Conservation (phyloP, 2,888 invertebrate species). For the Shargacucullia verbasci region DNA sequence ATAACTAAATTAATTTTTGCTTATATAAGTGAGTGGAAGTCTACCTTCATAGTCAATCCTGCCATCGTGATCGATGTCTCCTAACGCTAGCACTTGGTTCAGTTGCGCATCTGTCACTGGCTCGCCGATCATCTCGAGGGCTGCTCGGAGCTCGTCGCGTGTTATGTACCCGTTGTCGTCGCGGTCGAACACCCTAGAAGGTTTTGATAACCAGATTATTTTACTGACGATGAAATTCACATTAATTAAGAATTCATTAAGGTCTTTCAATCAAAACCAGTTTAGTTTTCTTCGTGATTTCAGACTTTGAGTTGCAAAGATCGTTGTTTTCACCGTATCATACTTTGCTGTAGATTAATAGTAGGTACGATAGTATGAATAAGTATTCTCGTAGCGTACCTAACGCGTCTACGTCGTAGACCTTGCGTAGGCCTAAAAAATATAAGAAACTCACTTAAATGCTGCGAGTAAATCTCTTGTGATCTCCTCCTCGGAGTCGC, state of each 20-base stretch:
- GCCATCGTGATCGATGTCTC: conserved; percentile 94
- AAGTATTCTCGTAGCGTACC: no score
- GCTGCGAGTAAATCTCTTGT: conserved; percentile 95
- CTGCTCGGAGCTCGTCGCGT: conserved; percentile 92
- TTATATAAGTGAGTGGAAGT: background rate
- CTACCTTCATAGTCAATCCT: conserved; percentile 96
- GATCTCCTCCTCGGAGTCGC: conserved; percentile 90
- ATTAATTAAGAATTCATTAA: no score
- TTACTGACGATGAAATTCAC: background rate
- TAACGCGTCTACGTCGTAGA: no score
- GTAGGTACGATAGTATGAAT: no score
- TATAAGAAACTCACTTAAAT: conserved; percentile 89
- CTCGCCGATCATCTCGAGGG: conserved; percentile 95
- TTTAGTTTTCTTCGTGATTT: no score
- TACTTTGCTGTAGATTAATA: no score
- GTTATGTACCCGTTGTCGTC: conserved; percentile 97
- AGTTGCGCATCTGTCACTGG: conserved; percentile 93
- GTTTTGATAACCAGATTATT: background rate
- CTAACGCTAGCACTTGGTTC: conserved; percentile 92
- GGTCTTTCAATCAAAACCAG: no score
- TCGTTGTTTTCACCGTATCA: no score
- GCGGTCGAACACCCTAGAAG: conserved; percentile 94
- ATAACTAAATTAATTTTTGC: no score
- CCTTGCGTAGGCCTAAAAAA: background rate
- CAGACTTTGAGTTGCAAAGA: no score